These are phyloP conservation scores for Oligia fasciuncula DNA, from an alignment of 2,888 invertebrate genomes.

Conservation along the genomic window DNA sequence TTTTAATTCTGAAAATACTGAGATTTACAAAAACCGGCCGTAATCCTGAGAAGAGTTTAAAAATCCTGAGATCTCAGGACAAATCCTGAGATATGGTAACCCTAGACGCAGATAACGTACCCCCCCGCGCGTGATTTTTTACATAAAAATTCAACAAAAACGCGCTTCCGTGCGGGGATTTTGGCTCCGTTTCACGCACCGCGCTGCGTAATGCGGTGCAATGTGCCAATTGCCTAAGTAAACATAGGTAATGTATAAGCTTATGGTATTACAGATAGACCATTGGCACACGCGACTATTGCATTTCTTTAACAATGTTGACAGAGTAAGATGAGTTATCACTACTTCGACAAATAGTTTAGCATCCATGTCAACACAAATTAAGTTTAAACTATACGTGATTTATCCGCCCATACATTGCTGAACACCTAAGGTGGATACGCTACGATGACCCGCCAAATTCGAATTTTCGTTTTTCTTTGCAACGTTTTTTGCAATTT, in stretches of 20 bases:
- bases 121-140: too few relatives aligned
- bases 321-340: conserved; percentile 35
- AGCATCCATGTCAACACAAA: conserved; percentile 21
- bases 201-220: too few relatives aligned
- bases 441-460: not conserved
- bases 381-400: conserved; percentile 10
- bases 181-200: too few relatives aligned
- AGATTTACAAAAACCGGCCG: too few relatives aligned
- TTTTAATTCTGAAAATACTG: too few relatives aligned
- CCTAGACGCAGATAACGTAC: too few relatives aligned
- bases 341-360: conserved; percentile 41
- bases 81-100: too few relatives aligned
- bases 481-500: not conserved
- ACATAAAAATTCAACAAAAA: too few relatives aligned
- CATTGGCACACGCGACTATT: conserved; percentile 16
- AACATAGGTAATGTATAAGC: not conserved
- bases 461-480: not conserved
- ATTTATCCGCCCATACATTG: conserved; percentile 4
- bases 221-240: not conserved
- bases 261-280: not conserved
- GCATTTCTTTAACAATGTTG: conserved; percentile 42
- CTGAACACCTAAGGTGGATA: not conserved
- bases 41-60: too few relatives aligned
- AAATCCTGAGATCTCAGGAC: too few relatives aligned
- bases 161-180: too few relatives aligned